Base-by-base conservation (phyloP, 2,113 vertebrate species). In the Noctilio leporinus region DNA sequence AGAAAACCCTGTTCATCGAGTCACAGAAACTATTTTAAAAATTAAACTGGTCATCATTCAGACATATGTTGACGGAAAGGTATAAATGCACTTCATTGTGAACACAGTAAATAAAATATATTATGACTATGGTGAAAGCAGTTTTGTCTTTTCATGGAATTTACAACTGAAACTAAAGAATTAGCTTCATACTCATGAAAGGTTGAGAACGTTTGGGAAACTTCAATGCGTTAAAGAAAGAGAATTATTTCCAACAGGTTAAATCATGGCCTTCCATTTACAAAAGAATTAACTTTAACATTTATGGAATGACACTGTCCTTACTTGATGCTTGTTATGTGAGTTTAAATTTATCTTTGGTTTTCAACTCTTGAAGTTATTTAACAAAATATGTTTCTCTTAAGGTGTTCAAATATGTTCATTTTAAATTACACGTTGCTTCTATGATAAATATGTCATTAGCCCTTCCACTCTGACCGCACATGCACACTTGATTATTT, bases 381-480 rank as follows among this genome's bases (percentile, higher is more conserved):
- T 93, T 94, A 59, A 75, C 28, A 83, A 94, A 96, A 95, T 51
- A 49, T 38, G 40, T 77, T 95, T 86, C 69, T 53, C 40, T 69
- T 59, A 83, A 96, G n/a, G 85, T 88, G 62, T 20, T 49, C n/a
- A 65, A 59, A 57, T 7, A 62, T 6, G 65, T 84, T 83, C 49
- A 87, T 40, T 87, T 57, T 73, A 94, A 95, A 80, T 88, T 75
- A 96, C 93, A 83, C 49, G 73, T 69, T 69, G 55, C n/a, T 24
- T 96, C 35, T 86, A n/a, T 82, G n/a, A 85, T 86, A 92, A 93
- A 85, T 51, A 38, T 45, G 35, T 59, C 86, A 86, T 96, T 93
- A 97, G 62, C 55, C 19, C 57, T 49, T 51, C 20, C 35, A 91
- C 12, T 45, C 73, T 80, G 64, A 28, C 77, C 62, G 93, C 86